Conservation (phyloP, 2,888 invertebrate species). For the Mythimna vitellina region DNA sequence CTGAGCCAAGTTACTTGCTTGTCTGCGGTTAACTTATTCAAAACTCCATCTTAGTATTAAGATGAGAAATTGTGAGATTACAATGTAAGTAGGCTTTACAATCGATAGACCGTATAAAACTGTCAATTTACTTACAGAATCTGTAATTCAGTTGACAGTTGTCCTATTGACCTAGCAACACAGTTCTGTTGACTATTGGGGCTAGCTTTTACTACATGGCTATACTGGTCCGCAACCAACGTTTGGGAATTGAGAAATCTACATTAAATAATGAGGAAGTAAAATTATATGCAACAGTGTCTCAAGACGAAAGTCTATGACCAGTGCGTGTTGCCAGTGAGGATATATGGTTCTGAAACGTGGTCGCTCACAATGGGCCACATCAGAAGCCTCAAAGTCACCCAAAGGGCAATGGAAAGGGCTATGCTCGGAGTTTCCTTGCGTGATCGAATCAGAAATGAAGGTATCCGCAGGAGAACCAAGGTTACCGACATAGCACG, state of each 20-base stretch:
- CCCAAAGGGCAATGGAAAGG: too few species aligned
- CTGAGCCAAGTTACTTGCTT: neutral
- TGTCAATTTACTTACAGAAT: constrained; percentile 13
- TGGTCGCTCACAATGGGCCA: too few species aligned
- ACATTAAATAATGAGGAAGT: neutral
- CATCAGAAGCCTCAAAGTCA: too few species aligned
- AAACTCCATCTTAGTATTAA: constrained; percentile 9
- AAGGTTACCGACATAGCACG: too few species aligned
- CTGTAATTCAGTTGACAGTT: constrained; percentile 46
- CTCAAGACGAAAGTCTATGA: too few species aligned
- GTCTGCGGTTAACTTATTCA: constrained; percentile 6
- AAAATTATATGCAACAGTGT: too few species aligned
- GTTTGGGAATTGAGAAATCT: neutral
- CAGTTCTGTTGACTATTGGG: constrained; percentile 11
- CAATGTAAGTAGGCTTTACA: constrained; percentile 12
- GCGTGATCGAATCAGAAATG: too few species aligned
- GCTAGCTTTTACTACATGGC: neutral
- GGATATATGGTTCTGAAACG: too few species aligned
- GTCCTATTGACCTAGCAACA: constrained; percentile 44
- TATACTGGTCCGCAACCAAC: neutral
- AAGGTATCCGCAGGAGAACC: too few species aligned
- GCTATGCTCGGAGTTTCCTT: too few species aligned
- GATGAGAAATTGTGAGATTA: constrained; percentile 24
- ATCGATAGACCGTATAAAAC: constrained; percentile 31
- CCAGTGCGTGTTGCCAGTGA: too few species aligned